These are phyloP conservation scores for Sebastes schlegelii DNA, from an alignment of 2,113 vertebrate genomes.

Conservation along the genomic window DNA sequence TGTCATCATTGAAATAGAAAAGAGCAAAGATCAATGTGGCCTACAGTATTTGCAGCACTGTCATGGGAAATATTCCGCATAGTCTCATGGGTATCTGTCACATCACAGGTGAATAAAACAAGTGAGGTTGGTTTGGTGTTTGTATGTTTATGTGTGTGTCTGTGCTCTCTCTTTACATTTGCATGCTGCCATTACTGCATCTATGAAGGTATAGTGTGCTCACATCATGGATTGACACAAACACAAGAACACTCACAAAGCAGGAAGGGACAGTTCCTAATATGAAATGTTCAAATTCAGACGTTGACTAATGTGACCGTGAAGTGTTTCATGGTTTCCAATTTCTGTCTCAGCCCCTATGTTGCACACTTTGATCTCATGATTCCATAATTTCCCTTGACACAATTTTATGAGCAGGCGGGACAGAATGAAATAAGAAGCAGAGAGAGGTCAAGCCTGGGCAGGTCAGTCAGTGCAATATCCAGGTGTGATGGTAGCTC, in stretches of 20 bases:
- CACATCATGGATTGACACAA: background rate
- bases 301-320: slow-evolving; percentile 44
- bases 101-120: slow-evolving; percentile 39
- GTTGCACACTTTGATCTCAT: slow-evolving; percentile 53
- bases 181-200: background rate
- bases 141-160: slow-evolving; percentile 10
- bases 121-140: slow-evolving; percentile 4
- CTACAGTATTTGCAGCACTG: slow-evolving; percentile 19
- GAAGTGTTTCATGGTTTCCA: slow-evolving; percentile 49
- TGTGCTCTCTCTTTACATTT: background rate
- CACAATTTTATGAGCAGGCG: slow-evolving; percentile 60
- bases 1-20: slow-evolving; percentile 32
- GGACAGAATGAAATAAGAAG: slow-evolving; percentile 49
- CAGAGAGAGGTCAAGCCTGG: slow-evolving; percentile 33
- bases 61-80: slow-evolving; percentile 46
- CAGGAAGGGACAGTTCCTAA: slow-evolving; percentile 6
- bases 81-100: slow-evolving; percentile 14
- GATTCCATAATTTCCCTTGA: slow-evolving; percentile 70
- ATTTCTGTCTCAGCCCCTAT: slow-evolving; percentile 57
- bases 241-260: background rate
- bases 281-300: slow-evolving; percentile 45
- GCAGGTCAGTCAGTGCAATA: slow-evolving; percentile 14
- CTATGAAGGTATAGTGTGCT: background rate
- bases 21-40: slow-evolving; percentile 33
- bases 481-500: slow-evolving; percentile 13